Evolutionary conservation across 1,140 invertebrate genomes (phyloP).

Genomic region (Physella acuta): DNA sequence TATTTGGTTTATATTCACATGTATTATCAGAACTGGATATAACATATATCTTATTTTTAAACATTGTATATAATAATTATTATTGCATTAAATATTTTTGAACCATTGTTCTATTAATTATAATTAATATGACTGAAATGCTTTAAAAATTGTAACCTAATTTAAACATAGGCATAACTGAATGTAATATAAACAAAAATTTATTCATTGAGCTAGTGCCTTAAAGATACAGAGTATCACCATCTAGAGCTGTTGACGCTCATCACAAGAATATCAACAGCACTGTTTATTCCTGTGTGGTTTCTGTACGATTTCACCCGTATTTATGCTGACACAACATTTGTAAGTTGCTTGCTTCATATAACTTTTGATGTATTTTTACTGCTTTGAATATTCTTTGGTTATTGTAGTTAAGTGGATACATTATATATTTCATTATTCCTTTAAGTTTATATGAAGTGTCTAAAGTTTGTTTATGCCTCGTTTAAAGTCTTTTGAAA

Average conservation of each 20-base stretch:
- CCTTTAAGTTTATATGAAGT: too few relatives aligned
- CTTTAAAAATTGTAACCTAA: neutral
- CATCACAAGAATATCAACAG: slow-evolving; percentile 75
- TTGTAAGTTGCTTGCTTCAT: slow-evolving; percentile 60
- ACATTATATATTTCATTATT: too few relatives aligned
- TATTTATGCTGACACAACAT: slow-evolving; percentile 68
- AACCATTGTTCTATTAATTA: neutral
- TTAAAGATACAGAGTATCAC: slow-evolving; percentile 85
- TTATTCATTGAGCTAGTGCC: slow-evolving; percentile 65
- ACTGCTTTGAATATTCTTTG: too few relatives aligned
- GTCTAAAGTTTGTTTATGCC: too few relatives aligned
- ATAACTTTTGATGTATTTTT: too few relatives aligned
- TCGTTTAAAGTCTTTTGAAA: too few relatives aligned
- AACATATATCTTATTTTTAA: too few relatives aligned
- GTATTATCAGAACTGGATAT: too few relatives aligned
- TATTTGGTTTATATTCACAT: too few relatives aligned
- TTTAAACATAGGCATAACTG: neutral
- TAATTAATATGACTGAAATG: neutral
- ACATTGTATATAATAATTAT: too few relatives aligned
- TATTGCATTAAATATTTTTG: neutral
- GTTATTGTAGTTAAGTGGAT: too few relatives aligned
- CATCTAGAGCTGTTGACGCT: slow-evolving; percentile 83
- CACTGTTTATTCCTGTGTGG: slow-evolving; percentile 89
- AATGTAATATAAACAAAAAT: neutral
- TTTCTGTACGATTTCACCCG: slow-evolving; percentile 71